phyloP scores from a whole-genome alignment of 1,140 invertebrate species.

The Pseudomyrmex gracilis region DNA sequence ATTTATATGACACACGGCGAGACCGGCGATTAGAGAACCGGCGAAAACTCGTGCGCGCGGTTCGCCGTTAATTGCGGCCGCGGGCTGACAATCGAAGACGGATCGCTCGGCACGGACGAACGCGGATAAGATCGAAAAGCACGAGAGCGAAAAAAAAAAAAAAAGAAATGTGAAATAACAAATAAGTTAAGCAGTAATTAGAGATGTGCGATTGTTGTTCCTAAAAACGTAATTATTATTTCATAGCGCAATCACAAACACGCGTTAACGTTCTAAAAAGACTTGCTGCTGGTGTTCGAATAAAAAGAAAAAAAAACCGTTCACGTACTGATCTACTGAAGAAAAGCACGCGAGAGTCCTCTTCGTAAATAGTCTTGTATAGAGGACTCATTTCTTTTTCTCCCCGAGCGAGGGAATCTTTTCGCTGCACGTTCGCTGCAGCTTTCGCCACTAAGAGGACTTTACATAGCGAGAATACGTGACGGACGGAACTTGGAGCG shows the following conservation, averaged over 20 bases:
- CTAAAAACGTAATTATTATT: no score
- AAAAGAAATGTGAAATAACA: neutral
- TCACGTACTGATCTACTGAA: no score
- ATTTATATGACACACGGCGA: conserved; percentile 53
- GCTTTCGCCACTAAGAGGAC: conserved; percentile 75
- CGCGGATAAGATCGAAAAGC: neutral
- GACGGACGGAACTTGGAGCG: conserved; percentile 64
- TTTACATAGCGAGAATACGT: conserved; percentile 77
- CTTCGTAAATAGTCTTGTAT: conserved; percentile 6
- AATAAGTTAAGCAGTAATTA: neutral
- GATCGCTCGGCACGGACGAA: neutral
- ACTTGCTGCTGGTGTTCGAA: no score
- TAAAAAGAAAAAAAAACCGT: no score
- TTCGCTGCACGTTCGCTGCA: conserved; percentile 67
- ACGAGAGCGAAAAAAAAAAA: neutral
- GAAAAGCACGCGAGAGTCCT: neutral
- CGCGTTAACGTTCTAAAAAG: no score
- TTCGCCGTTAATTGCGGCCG: conserved; percentile 33
- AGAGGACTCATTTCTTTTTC: conserved; percentile 30
- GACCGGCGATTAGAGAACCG: conserved; percentile 39
- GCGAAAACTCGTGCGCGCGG: conserved; percentile 13
- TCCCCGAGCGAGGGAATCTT: conserved; percentile 37
- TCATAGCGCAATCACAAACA: no score
- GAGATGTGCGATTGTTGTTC: no score
- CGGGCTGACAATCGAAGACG: conserved; percentile 29